Conservation (phyloP, 2,113 vertebrate genomes). For the Galbula dea region DNA sequence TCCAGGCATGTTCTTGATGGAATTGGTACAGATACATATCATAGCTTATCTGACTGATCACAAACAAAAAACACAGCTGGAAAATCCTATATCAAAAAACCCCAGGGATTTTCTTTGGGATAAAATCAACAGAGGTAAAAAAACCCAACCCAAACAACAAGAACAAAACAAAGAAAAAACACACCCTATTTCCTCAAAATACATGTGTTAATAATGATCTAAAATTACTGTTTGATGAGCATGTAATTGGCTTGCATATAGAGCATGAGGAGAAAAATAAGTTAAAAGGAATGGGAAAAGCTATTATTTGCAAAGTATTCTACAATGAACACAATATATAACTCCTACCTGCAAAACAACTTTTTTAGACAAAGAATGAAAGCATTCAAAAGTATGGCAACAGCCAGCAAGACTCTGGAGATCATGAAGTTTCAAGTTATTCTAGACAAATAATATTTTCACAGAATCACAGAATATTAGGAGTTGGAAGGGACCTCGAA, state of each 20-base stretch:
- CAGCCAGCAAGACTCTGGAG: background rate
- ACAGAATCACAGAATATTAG: too few species aligned
- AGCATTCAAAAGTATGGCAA: background rate
- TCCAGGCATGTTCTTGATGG: background rate
- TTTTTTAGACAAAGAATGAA: background rate
- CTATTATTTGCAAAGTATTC: background rate
- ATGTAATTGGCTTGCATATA: background rate
- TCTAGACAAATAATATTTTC: constrained; percentile 1
- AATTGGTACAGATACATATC: background rate
- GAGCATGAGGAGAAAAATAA: background rate
- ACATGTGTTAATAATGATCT: background rate
- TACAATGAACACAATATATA: background rate
- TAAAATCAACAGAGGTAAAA: background rate
- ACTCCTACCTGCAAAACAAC: background rate
- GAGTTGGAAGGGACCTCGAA: too few species aligned
- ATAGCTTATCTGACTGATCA: background rate
- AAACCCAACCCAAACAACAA: too few species aligned
- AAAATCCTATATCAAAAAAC: background rate
- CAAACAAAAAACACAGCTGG: background rate
- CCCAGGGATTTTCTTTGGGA: background rate
- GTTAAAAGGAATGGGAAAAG: background rate
- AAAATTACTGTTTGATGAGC: background rate
- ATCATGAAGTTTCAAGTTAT: background rate
- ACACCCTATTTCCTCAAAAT: background rate
- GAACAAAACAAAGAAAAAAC: too few species aligned